These are phyloP conservation scores for Ciconia stormi DNA, from an alignment of 2,113 vertebrate genomes.

Conservation along the genomic window DNA sequence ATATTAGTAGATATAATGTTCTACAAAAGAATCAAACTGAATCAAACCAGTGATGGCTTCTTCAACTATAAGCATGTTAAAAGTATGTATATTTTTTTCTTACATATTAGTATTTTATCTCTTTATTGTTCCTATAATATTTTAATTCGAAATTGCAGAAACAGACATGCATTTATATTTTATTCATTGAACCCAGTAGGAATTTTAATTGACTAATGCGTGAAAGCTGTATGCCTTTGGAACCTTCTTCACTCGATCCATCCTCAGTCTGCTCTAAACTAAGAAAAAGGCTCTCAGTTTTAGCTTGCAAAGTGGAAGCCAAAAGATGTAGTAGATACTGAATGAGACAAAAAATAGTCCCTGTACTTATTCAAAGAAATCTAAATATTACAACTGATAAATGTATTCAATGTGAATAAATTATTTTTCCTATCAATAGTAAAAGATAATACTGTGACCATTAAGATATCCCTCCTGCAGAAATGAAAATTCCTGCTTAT, in stretches of 20 bases:
- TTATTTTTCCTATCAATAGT: not conserved
- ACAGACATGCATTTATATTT: not conserved
- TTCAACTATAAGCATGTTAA: not conserved
- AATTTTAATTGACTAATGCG: not conserved
- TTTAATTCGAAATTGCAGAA: not conserved
- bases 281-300: not conserved
- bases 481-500: not conserved
- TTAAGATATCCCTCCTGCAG: not conserved
- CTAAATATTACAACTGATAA: not conserved
- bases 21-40: not conserved
- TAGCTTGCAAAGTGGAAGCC: not conserved
- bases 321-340: not conserved
- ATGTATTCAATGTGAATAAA: not conserved
- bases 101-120: not conserved
- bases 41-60: not conserved
- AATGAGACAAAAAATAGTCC: not conserved
- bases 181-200: rapidly evolving
- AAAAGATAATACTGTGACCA: not conserved
- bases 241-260: not conserved
- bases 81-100: rapidly evolving
- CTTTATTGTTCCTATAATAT: not conserved
- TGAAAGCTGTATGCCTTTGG: not conserved
- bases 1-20: not conserved
- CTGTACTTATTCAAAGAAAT: not conserved
- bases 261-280: not conserved